Conservation (phyloP, 1,140 invertebrate genomes). For the Drosophila equinoxialis region DNA sequence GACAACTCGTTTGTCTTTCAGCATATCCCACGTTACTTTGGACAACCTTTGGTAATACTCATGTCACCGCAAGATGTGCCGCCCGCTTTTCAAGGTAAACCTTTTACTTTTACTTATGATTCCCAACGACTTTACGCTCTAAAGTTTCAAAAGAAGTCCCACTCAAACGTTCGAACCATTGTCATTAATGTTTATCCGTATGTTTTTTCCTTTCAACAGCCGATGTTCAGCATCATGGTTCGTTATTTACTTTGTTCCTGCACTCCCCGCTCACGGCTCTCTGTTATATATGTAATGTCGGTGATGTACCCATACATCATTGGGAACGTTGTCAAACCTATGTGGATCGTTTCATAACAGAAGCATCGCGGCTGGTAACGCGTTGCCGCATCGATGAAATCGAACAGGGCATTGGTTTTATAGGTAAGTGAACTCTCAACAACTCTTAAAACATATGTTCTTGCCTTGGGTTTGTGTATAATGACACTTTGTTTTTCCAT, state of each 20-base stretch:
- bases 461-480: neutral
- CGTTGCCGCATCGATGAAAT: slow-evolving; percentile 92
- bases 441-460: neutral
- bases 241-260: slow-evolving; percentile 96
- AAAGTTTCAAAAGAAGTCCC: no score
- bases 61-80: slow-evolving; percentile 97
- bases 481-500: slow-evolving; percentile 56
- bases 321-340: slow-evolving; percentile 96
- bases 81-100: slow-evolving; percentile 90
- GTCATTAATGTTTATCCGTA: neutral
- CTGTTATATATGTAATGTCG: slow-evolving; percentile 95
- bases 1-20: slow-evolving; percentile 97
- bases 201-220: slow-evolving; percentile 53
- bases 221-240: slow-evolving; percentile 96
- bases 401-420: slow-evolving; percentile 82
- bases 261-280: slow-evolving; percentile 96
- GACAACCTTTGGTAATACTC: slow-evolving; percentile 96
- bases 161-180: no score
- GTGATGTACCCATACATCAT: slow-evolving; percentile 91
- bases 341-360: slow-evolving; percentile 94
- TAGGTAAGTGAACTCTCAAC: slow-evolving; percentile 57
- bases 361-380: slow-evolving; percentile 92
- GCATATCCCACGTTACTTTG: slow-evolving; percentile 95
- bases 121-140: no score
- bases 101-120: neutral